These are phyloP conservation scores for Zygothrica quintamaculata DNA, from an alignment of 2,888 invertebrate genomes.

Conservation along the genomic window DNA sequence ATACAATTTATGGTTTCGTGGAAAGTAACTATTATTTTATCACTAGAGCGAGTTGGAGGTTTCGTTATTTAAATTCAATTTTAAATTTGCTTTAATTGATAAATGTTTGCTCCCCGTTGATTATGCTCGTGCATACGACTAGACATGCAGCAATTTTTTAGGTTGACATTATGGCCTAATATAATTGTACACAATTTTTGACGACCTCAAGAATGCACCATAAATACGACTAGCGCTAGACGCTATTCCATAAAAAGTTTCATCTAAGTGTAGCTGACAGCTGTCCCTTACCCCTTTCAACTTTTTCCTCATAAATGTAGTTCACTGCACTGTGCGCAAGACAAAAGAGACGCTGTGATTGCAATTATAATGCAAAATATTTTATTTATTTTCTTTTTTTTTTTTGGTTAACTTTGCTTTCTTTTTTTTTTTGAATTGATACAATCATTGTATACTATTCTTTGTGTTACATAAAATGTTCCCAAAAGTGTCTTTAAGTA, in stretches of 20 bases:
- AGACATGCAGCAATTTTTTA: slow-evolving; percentile 41
- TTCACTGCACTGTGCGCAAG: slow-evolving; percentile 48
- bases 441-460: neutral
- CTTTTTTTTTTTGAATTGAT: neutral
- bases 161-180: slow-evolving; percentile 46
- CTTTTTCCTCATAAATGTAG: slow-evolving; percentile 15
- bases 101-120: no score
- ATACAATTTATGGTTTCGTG: no score
- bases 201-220: slow-evolving; percentile 65
- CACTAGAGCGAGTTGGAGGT: no score
- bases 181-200: slow-evolving; percentile 65
- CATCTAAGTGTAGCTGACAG: no score
- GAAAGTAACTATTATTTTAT: no score
- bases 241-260: slow-evolving; percentile 7
- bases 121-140: no score
- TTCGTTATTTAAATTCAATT: no score
- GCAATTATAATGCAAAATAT: slow-evolving; percentile 3
- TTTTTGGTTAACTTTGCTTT: neutral
- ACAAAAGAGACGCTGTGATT: slow-evolving; percentile 23
- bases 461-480: slow-evolving; percentile 40
- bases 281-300: neutral
- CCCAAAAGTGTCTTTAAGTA: slow-evolving; percentile 31
- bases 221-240: slow-evolving; percentile 40
- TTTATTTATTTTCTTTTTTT: slow-evolving; percentile 13
- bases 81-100: no score